Percentiles rank a stretch among this genome's conserved stretches.
These are phyloP conservation scores for Sorex araneus DNA, from an alignment of 2,113 vertebrate species.

Conservation along the genomic window DNA sequence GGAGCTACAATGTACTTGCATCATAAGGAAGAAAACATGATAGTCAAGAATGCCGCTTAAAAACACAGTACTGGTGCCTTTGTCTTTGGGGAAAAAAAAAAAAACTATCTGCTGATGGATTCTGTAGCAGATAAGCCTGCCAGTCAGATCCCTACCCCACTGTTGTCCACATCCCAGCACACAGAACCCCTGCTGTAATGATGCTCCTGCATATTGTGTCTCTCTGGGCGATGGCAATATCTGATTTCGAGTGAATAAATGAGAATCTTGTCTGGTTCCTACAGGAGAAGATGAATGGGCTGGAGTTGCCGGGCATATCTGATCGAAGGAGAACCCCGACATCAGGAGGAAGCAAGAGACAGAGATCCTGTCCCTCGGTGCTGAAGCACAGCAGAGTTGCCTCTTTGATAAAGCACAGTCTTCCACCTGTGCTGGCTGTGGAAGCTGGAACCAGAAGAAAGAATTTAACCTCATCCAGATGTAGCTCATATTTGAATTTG, in stretches of 20 bases:
- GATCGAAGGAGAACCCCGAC: slow-evolving; percentile 47
- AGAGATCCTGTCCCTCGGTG: neutral
- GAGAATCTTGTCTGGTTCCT: slow-evolving; percentile 59
- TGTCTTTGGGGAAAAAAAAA: neutral
- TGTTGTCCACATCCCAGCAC: neutral
- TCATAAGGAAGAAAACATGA: neutral
- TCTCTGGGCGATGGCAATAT: neutral
- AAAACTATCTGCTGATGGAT: slow-evolving; percentile 14
- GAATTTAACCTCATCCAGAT: neutral
- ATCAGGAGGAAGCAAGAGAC: neutral
- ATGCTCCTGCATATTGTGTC: fast-evolving
- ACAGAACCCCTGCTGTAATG: neutral
- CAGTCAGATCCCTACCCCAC: neutral
- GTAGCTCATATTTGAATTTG: neutral
- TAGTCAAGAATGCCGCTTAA: neutral
- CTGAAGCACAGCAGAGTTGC: neutral
- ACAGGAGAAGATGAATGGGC: slow-evolving; percentile 61
- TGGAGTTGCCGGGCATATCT: slow-evolving; percentile 1
- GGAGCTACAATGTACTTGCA: neutral
- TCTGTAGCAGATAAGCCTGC: slow-evolving; percentile 51
- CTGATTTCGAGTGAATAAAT: slow-evolving; percentile 44
- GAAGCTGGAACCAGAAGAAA: neutral
- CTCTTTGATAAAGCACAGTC: neutral
- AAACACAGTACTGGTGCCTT: slow-evolving; percentile 19
- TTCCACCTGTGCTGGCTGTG: neutral